These are phyloP conservation scores for Hipposideros armiger DNA, from an alignment of 2,113 vertebrate genomes.

Conservation along the genomic window DNA sequence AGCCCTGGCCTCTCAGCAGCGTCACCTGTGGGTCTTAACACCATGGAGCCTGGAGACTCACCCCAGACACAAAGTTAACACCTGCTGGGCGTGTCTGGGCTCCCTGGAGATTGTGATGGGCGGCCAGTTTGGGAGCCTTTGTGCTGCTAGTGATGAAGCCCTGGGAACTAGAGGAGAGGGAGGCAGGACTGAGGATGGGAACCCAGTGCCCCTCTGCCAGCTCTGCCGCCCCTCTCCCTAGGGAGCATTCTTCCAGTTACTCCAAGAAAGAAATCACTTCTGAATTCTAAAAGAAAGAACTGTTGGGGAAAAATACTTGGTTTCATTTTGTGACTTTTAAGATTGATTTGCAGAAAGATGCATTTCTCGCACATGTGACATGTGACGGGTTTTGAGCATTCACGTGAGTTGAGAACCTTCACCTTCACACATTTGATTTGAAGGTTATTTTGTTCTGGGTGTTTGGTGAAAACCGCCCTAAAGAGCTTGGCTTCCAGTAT, in stretches of 20 bases:
- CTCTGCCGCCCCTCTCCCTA: not conserved
- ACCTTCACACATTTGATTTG: not conserved
- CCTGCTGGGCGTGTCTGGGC: not conserved
- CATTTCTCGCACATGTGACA: not conserved
- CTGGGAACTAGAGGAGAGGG: not conserved
- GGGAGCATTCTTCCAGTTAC: not conserved
- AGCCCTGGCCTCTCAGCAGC: not conserved
- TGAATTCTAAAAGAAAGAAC: not conserved
- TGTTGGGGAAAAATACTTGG: not conserved
- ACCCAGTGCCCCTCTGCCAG: not conserved
- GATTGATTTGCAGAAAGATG: not conserved
- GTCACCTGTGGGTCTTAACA: not conserved
- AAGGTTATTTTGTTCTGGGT: not conserved
- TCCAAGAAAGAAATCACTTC: not conserved
- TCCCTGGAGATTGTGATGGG: not conserved
- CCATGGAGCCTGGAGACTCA: not conserved
- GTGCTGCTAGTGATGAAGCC: not conserved
- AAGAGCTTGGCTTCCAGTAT: not conserved
- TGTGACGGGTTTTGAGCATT: not conserved
- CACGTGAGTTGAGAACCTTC: not conserved
- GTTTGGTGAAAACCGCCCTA: not conserved
- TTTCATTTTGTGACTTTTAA: slow-evolving; percentile 4
- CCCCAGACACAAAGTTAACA: not conserved
- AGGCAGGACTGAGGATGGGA: not conserved
- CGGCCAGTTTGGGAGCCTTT: not conserved